Evolutionary conservation across 2,888 invertebrate species (phyloP).

Genomic region (Harpalus rufipes): DNA sequence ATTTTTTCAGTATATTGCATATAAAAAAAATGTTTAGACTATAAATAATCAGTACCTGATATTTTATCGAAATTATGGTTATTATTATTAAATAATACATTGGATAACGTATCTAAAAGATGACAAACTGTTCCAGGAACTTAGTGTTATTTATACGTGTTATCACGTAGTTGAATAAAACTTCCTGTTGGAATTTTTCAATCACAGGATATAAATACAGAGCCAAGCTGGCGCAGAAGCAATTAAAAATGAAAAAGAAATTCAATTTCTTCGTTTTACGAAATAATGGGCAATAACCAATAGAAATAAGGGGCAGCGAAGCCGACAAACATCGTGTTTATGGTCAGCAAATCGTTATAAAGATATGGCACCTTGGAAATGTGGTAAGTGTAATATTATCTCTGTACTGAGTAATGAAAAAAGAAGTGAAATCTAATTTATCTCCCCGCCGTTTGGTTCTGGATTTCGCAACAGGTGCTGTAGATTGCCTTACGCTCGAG

Average conservation of each 20-base stretch:
- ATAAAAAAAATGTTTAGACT: too few relatives aligned
- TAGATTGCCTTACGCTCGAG: slow-evolving; percentile 70
- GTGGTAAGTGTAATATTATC: slow-evolving; percentile 56
- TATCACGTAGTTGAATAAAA: slow-evolving; percentile 3
- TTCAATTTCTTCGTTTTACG: slow-evolving; percentile 47
- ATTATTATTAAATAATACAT: neutral
- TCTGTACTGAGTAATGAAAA: slow-evolving; percentile 50
- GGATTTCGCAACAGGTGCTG: slow-evolving; percentile 74
- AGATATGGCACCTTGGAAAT: slow-evolving; percentile 61
- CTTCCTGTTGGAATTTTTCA: slow-evolving; percentile 2
- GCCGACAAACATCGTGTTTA: slow-evolving; percentile 32
- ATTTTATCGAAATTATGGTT: too few relatives aligned
- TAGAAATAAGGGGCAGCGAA: slow-evolving; percentile 27
- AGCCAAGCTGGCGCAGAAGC: neutral
- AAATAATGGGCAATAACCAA: slow-evolving; percentile 57
- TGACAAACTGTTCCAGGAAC: neutral
- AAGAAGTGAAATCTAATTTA: slow-evolving; percentile 73
- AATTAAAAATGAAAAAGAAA: slow-evolving; percentile 39
- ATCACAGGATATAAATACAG: slow-evolving; percentile 2
- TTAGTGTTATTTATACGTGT: neutral
- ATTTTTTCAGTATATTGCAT: too few relatives aligned
- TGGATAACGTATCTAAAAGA: neutral
- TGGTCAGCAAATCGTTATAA: slow-evolving; percentile 56
- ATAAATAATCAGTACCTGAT: too few relatives aligned
- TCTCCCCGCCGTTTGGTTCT: slow-evolving; percentile 73